Evolutionary conservation across 2,797 vertebrate species (phyloP).

Genomic region (Furcifer pardalis): DNA sequence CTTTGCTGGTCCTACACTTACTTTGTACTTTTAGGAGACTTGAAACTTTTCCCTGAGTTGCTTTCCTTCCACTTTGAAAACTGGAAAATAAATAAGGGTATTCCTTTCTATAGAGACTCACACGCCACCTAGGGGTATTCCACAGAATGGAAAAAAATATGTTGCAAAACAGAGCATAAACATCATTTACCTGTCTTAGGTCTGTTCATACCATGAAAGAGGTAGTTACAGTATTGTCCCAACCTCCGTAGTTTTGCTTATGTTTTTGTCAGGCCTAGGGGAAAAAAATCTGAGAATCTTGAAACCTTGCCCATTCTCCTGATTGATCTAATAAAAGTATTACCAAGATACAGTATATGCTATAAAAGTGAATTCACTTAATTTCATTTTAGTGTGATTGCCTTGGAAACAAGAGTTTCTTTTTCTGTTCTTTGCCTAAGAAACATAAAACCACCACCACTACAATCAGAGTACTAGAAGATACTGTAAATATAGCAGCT

Average conservation of each 20-base stretch:
- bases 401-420: neutral
- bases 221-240: too few species aligned
- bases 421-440: neutral
- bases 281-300: too few species aligned
- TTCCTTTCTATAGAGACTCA: slow-evolving; percentile 58
- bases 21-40: slow-evolving; percentile 38
- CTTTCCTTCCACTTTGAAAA: slow-evolving; percentile 33
- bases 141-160: slow-evolving; percentile 21
- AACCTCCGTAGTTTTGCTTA: too few species aligned
- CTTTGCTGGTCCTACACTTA: neutral
- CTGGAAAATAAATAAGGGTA: slow-evolving; percentile 23
- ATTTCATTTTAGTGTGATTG: neutral
- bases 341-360: too few species aligned
- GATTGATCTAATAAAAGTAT: too few species aligned
- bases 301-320: too few species aligned
- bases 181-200: neutral
- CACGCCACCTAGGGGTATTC: slow-evolving; percentile 76
- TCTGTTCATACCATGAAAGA: fast-evolving
- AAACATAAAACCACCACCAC: too few species aligned
- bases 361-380: neutral
- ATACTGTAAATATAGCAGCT: neutral
- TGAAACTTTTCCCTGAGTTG: slow-evolving; percentile 47
- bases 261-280: too few species aligned
- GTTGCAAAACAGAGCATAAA: neutral
- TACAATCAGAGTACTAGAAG: neutral